Conservation (phyloP, 2,797 vertebrate genomes). For the Helarctos malayanus region DNA sequence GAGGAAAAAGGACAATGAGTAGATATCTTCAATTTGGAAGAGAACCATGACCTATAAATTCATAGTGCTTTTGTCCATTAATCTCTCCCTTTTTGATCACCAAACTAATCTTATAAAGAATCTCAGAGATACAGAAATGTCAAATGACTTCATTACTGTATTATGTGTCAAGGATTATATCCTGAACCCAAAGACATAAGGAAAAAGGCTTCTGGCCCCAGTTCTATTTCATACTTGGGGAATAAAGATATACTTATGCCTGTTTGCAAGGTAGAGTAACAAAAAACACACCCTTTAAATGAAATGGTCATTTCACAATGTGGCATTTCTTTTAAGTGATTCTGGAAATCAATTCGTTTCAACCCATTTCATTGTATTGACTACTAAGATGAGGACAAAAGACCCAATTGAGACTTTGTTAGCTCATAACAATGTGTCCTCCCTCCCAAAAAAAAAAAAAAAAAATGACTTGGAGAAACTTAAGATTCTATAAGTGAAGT, state of each 20-base stretch:
- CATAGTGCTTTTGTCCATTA: slow-evolving; percentile 7
- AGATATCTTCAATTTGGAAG: background rate
- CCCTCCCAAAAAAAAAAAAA: background rate
- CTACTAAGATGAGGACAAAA: slow-evolving; percentile 31
- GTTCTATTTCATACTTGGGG: background rate
- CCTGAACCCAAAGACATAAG: background rate
- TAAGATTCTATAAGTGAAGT: background rate
- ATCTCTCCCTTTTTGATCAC: slow-evolving; percentile 36
- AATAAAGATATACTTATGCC: background rate
- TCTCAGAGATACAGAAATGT: slow-evolving; percentile 38
- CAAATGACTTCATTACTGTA: slow-evolving; percentile 28
- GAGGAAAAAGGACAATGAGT: background rate
- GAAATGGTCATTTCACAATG: slow-evolving; percentile 27
- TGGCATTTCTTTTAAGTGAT: slow-evolving; percentile 30
- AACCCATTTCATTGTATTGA: slow-evolving; percentile 15
- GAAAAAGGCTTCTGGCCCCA: background rate
- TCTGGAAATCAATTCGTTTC: slow-evolving; percentile 47
- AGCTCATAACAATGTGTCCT: background rate
- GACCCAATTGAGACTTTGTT: background rate
- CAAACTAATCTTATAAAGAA: slow-evolving; percentile 57
- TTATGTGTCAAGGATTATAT: slow-evolving; percentile 4
- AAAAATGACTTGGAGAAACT: slow-evolving; percentile 14
- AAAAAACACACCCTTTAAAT: background rate
- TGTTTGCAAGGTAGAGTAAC: background rate
- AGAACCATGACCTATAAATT: background rate